These are phyloP conservation scores for Mellivora capensis DNA, from an alignment of 2,113 vertebrate species.

Conservation along the genomic window DNA sequence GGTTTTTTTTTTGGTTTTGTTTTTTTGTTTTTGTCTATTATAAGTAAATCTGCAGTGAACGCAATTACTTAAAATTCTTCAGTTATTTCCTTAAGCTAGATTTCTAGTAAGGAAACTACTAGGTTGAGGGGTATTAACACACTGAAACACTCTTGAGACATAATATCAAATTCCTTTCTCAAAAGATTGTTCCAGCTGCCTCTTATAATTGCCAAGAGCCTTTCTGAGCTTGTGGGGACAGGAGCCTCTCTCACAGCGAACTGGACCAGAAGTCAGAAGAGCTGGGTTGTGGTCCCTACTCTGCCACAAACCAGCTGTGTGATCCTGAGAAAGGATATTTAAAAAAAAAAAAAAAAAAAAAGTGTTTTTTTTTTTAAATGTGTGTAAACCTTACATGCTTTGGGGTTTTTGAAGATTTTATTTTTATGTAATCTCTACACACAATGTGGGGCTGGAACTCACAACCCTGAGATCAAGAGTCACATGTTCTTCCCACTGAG, in stretches of 20 bases:
- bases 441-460: neutral
- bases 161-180: constrained; percentile 3
- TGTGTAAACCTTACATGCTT: neutral
- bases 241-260: neutral
- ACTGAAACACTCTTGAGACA: neutral
- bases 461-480: neutral
- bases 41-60: neutral
- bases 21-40: neutral
- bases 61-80: neutral
- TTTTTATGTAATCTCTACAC: neutral
- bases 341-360: neutral
- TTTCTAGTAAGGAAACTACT: neutral
- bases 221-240: neutral
- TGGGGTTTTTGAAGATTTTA: neutral
- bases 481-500: neutral
- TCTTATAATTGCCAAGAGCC: neutral
- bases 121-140: neutral
- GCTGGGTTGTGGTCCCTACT: neutral
- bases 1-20: too few relatives aligned
- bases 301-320: neutral
- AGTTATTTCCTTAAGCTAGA: neutral
- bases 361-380: neutral
- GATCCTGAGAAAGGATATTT: neutral
- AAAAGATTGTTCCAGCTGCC: neutral
- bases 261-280: neutral